Percentiles rank a stretch among this genome's conserved stretches.
Evolutionary conservation across 2,888 invertebrate genomes (phyloP).

Genomic region (Sarcophaga rosellei): DNA sequence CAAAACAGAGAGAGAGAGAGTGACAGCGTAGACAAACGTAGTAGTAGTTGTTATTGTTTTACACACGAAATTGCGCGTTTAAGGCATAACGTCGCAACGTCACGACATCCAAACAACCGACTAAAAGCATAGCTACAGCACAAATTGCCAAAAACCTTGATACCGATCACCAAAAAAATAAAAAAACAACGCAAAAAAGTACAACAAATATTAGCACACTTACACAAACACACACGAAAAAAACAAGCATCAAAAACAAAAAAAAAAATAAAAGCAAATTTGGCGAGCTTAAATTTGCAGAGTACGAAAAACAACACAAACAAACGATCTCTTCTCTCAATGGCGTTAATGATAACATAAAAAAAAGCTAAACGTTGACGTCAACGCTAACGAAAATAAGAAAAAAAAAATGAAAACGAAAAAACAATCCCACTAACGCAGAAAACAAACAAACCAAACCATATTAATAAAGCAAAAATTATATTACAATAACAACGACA

Average conservation of each 20-base stretch:
- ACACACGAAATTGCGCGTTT: conserved; percentile 40
- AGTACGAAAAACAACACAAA: conserved; percentile 23
- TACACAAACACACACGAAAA: conserved; percentile 29
- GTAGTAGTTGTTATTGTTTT: not conserved
- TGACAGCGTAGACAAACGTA: too few species aligned
- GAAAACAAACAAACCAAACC: conserved; percentile 6
- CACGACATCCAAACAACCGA: conserved; percentile 77
- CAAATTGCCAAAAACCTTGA: conserved; percentile 81
- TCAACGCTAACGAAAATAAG: conserved; percentile 32
- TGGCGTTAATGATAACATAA: conserved; percentile 61
- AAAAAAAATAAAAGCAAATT: conserved; percentile 24
- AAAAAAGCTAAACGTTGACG: conserved; percentile 39
- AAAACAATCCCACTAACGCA: conserved; percentile 46
- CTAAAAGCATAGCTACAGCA: conserved; percentile 76
- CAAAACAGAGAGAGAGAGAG: too few species aligned
- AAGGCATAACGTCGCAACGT: conserved; percentile 63
- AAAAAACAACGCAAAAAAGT: conserved; percentile 50
- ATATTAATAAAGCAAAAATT: not conserved
- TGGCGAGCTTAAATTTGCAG: conserved; percentile 63
- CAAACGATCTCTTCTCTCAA: conserved; percentile 12
- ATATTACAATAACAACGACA: conserved; percentile 8
- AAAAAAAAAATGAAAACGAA: not conserved
- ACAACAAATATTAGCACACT: conserved; percentile 53
- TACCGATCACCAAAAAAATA: conserved; percentile 76
- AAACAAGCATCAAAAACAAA: conserved; percentile 1